Evolutionary conservation across 1,140 invertebrate genomes (phyloP).

Genomic region (Mylabris phalerata): DNA sequence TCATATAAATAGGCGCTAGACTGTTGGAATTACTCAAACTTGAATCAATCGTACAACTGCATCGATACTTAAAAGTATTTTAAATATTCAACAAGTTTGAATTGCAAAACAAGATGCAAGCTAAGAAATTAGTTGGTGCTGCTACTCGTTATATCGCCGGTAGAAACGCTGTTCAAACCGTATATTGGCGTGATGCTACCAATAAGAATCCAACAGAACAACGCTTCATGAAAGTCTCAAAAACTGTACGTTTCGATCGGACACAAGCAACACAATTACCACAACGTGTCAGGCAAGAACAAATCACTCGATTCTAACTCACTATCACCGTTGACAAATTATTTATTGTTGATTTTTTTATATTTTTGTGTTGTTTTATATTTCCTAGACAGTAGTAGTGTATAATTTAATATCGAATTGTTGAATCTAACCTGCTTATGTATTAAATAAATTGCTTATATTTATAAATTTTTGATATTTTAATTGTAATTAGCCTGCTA

Average conservation of each 20-base stretch:
- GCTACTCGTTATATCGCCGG: slow-evolving; percentile 61
- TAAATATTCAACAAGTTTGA: too few species aligned
- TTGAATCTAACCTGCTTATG: too few species aligned
- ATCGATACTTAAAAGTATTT: too few species aligned
- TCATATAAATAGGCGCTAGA: too few species aligned
- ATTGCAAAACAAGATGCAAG: slow-evolving; percentile 1
- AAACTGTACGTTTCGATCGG: slow-evolving; percentile 25
- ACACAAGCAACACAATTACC: slow-evolving; percentile 1
- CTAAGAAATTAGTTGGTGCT: slow-evolving; percentile 44
- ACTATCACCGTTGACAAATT: background rate
- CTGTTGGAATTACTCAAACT: too few species aligned
- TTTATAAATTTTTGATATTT: too few species aligned
- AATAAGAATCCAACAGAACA: slow-evolving; percentile 3
- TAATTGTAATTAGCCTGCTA: slow-evolving; percentile 57
- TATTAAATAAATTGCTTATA: too few species aligned
- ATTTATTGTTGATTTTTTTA: slow-evolving; percentile 1
- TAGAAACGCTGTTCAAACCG: slow-evolving; percentile 60
- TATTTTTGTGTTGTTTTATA: background rate
- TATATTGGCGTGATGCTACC: slow-evolving; percentile 56
- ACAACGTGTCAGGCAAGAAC: background rate
- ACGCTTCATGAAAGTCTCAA: slow-evolving; percentile 28
- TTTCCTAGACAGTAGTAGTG: too few species aligned
- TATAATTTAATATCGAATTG: too few species aligned
- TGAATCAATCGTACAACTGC: too few species aligned
- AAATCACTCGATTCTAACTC: slow-evolving; percentile 5